Conservation (phyloP, 2,797 vertebrate species). For the Decapterus maruadsi region DNA sequence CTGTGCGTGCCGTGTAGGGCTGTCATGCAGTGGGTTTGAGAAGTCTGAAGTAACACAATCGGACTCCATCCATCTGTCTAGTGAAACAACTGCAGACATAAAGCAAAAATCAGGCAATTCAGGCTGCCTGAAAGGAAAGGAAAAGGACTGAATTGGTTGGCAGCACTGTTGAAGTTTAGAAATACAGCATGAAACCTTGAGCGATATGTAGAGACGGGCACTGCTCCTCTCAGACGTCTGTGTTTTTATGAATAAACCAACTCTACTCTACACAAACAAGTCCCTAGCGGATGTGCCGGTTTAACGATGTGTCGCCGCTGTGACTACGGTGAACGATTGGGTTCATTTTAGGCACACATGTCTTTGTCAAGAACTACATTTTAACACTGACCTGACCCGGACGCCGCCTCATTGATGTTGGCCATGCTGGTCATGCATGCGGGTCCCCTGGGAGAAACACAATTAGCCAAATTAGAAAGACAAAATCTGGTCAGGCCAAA, state of each 20-base stretch:
- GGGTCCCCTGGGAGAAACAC: conserved; percentile 53
- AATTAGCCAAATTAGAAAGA: conserved; percentile 82
- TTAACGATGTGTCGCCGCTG: not conserved
- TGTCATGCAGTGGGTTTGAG: too few species aligned
- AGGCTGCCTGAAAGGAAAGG: conserved; percentile 2
- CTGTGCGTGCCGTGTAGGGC: too few species aligned
- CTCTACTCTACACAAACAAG: too few species aligned
- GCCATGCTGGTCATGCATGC: conserved; percentile 46
- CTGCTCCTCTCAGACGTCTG: not conserved
- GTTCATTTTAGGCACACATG: conserved; percentile 25
- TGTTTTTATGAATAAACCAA: not conserved
- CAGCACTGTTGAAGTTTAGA: not conserved
- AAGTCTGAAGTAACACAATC: not conserved
- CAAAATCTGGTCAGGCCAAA: conserved; percentile 66
- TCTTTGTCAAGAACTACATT: conserved; percentile 50
- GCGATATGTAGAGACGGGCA: conserved; percentile 15
- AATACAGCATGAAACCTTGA: conserved; percentile 11
- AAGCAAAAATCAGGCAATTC: not conserved
- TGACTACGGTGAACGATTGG: conserved; percentile 12
- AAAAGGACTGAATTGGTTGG: conserved; percentile 3
- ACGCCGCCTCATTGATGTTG: conserved; percentile 66
- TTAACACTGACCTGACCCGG: conserved; percentile 70
- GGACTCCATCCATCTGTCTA: not conserved
- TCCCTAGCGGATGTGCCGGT: conserved; percentile 3
- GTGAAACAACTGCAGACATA: not conserved